Evolutionary conservation across 2,888 invertebrate genomes (phyloP).

Genomic region (Hypomecis atomaria): DNA sequence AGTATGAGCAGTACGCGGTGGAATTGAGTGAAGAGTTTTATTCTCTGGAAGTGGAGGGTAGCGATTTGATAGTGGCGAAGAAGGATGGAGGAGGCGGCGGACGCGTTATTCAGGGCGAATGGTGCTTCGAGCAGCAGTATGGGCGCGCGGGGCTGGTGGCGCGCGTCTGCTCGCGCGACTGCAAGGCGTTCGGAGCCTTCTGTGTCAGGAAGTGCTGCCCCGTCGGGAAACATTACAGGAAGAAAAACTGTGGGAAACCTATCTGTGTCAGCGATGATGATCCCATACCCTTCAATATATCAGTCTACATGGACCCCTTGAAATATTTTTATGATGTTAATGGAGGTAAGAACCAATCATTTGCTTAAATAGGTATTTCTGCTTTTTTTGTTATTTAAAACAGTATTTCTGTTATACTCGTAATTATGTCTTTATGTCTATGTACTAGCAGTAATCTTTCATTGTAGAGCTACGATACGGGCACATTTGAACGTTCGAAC

Average conservation of each 20-base stretch:
- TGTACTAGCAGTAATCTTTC: no score
- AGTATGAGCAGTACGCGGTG: constrained; percentile 64
- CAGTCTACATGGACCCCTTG: constrained; percentile 63
- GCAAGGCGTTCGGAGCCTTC: constrained; percentile 62
- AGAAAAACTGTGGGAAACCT: constrained; percentile 59
- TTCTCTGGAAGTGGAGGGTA: constrained; percentile 58
- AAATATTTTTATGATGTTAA: constrained; percentile 35
- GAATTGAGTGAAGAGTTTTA: constrained; percentile 63
- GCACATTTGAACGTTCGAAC: no score
- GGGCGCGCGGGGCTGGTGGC: constrained; percentile 55
- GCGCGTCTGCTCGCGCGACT: constrained; percentile 67
- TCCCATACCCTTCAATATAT: constrained; percentile 61
- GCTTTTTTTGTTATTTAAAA: no score
- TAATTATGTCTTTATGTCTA: no score
- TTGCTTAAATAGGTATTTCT: no score
- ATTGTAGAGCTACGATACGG: no score
- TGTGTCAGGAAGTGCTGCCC: constrained; percentile 84
- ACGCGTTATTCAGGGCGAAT: constrained; percentile 61
- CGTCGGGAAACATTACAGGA: constrained; percentile 76
- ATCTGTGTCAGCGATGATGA: constrained; percentile 63
- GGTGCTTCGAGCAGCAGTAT: constrained; percentile 73
- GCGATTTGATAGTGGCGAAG: constrained; percentile 54
- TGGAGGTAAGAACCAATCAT: constrained; percentile 53
- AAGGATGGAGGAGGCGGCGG: constrained; percentile 47
- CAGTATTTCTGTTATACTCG: no score